A percentile compares a stretch with the other conserved stretches of the same genome.
Conservation (phyloP, 1,140 invertebrate species). For the Hetaerina americana region DNA sequence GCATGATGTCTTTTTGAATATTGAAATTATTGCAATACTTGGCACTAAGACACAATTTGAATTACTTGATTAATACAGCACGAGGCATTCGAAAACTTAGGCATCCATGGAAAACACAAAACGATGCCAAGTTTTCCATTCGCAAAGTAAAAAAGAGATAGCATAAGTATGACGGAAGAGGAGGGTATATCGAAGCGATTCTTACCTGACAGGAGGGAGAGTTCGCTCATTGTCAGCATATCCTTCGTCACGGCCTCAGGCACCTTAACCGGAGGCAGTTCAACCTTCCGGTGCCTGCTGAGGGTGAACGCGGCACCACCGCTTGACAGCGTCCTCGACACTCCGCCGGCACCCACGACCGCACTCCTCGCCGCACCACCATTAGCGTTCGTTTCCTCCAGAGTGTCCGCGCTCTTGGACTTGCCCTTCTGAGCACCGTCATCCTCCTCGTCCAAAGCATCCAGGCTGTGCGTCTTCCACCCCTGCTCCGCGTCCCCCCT, state of each 20-base stretch:
- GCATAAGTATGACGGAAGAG: too few species aligned
- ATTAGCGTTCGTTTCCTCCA: constrained; percentile 1
- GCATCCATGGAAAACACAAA: too few species aligned
- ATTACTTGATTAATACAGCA: too few species aligned
- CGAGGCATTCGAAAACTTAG: too few species aligned
- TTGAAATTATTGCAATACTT: too few species aligned
- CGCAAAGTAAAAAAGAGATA: too few species aligned
- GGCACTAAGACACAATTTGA: too few species aligned
- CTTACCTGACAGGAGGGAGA: not conserved
- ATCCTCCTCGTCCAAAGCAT: constrained; percentile 10
- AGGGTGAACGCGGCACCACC: constrained; percentile 24
- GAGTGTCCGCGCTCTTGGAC: constrained; percentile 1
- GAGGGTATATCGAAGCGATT: too few species aligned
- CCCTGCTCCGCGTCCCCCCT: not conserved
- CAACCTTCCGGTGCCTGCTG: constrained; percentile 32
- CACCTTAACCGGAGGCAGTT: constrained; percentile 22
- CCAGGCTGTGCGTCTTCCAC: constrained; percentile 8
- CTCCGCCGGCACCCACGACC: not conserved
- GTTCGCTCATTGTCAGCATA: not conserved
- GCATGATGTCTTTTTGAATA: too few species aligned
- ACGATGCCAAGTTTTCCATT: too few species aligned
- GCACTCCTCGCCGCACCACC: not conserved
- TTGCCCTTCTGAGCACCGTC: not conserved
- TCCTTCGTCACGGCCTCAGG: not conserved
- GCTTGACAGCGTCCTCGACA: not conserved